Evolutionary conservation across 1,140 invertebrate genomes (phyloP).

Genomic region (Papilio polytes): DNA sequence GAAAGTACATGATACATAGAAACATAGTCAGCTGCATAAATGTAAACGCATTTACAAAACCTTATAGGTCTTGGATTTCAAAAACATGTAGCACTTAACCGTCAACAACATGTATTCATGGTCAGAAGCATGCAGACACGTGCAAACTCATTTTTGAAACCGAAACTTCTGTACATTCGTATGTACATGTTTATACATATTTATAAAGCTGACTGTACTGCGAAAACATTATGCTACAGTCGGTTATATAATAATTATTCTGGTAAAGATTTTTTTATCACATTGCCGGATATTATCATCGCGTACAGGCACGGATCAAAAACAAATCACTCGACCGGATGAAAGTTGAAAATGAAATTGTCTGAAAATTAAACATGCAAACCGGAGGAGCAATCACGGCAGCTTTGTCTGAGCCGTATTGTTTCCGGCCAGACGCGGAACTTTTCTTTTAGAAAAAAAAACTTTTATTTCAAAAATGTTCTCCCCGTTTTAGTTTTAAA

Average conservation of each 20-base stretch:
- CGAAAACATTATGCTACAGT: not conserved
- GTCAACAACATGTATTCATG: too few relatives aligned
- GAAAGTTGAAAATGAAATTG: constrained; percentile 38
- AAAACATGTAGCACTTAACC: too few relatives aligned
- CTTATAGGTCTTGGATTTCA: too few relatives aligned
- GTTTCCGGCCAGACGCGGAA: constrained; percentile 33
- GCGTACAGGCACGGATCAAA: not conserved
- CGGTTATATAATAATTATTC: not conserved
- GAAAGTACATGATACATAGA: too few relatives aligned
- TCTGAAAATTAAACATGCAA: constrained; percentile 36
- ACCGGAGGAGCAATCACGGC: constrained; percentile 34
- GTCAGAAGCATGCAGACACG: too few relatives aligned
- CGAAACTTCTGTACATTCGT: too few relatives aligned
- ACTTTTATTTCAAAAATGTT: not conserved
- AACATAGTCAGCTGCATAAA: too few relatives aligned
- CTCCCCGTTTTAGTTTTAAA: not conserved
- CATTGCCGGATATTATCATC: not conserved
- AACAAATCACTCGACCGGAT: constrained; percentile 22
- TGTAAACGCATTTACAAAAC: too few relatives aligned
- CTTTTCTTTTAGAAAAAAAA: constrained; percentile 33
- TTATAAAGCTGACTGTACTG: too few relatives aligned
- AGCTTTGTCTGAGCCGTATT: constrained; percentile 33
- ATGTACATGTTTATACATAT: too few relatives aligned
- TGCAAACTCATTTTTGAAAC: too few relatives aligned
- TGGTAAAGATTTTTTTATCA: not conserved